Percentiles rank a stretch among this genome's conserved stretches.
Evolutionary conservation across 2,113 vertebrate species (phyloP).

Genomic region (Heterocephalus glaber): DNA sequence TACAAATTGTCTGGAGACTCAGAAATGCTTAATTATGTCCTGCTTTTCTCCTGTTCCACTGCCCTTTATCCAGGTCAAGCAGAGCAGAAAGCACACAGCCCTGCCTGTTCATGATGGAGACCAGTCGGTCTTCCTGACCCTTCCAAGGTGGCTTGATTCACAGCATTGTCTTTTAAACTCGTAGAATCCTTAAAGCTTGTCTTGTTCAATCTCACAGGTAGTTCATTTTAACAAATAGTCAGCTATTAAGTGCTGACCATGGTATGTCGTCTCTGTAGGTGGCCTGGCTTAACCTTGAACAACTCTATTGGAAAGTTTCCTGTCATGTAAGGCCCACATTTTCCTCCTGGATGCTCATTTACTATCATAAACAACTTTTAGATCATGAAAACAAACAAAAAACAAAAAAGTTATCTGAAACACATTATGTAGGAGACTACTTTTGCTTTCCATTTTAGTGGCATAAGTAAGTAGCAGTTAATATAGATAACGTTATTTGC

Average conservation of each 20-base stretch:
- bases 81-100: neutral
- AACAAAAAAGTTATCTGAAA: neutral
- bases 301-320: neutral
- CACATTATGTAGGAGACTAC: neutral
- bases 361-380: neutral
- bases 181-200: neutral
- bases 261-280: accelerated
- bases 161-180: neutral
- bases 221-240: neutral
- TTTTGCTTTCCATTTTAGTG: neutral
- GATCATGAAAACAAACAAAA: neutral
- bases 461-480: neutral
- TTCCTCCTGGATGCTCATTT: neutral
- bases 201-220: neutral
- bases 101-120: accelerated
- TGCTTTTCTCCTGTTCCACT: neutral
- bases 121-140: neutral
- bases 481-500: accelerated
- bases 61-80: neutral
- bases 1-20: constrained; percentile 20
- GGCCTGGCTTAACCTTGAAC: neutral
- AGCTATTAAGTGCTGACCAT: accelerated
- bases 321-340: neutral
- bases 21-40: neutral
- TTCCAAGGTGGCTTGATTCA: neutral